A percentile compares a stretch with the other conserved stretches of the same genome.
phyloP scores from a whole-genome alignment of 2,113 vertebrate genomes.

The Phoxinus phoxinus region DNA sequence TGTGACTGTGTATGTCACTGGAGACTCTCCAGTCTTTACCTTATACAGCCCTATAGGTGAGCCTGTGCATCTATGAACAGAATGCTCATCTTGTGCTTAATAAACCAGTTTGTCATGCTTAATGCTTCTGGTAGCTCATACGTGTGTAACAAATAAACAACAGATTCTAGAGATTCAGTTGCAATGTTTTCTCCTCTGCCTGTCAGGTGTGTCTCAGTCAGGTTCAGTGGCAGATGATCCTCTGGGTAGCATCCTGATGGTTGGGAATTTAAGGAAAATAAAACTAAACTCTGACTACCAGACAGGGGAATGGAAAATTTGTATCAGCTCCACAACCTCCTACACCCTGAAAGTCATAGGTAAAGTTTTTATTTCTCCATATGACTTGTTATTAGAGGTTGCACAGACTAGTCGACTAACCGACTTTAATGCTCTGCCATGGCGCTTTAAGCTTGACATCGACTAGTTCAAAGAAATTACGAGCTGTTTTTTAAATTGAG shows the following conservation, averaged over 20 bases:
- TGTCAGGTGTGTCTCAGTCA: constrained; percentile 25
- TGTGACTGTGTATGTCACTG: constrained; percentile 30
- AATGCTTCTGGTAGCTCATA: no score
- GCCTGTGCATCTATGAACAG: neutral
- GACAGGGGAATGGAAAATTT: constrained; percentile 64
- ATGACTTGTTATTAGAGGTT: no score
- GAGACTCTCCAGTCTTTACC: constrained; percentile 18
- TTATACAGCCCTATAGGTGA: constrained; percentile 40
- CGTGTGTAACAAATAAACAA: no score
- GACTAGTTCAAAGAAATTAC: no score
- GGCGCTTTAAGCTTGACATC: no score
- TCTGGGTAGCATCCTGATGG: constrained; percentile 18
- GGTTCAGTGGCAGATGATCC: constrained; percentile 1
- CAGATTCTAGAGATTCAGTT: no score
- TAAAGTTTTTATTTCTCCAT: constrained; percentile 40
- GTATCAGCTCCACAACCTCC: constrained; percentile 55
- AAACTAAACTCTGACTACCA: constrained; percentile 20
- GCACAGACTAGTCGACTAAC: no score
- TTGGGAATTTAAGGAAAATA: neutral
- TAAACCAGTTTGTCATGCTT: neutral
- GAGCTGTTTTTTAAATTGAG: no score
- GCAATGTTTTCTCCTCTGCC: no score
- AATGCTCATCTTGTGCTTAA: neutral
- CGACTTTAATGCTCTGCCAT: no score
- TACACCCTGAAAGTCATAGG: constrained; percentile 68